These are phyloP conservation scores for Argyra leucocephala DNA, from an alignment of 2,888 invertebrate species.

Conservation along the genomic window DNA sequence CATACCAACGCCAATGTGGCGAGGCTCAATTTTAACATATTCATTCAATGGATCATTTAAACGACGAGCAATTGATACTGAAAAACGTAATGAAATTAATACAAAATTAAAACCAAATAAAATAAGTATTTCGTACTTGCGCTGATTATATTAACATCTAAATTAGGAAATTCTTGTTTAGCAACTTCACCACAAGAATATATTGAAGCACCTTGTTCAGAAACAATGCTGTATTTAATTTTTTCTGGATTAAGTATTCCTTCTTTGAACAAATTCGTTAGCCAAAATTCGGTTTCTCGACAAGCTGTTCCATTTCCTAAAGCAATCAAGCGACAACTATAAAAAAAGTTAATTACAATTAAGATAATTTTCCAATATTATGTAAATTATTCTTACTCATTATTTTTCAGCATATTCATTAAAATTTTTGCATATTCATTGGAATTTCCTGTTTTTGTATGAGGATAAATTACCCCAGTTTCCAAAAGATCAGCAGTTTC, in stretches of 20 bases:
- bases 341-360: neutral
- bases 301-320: slow-evolving; percentile 88
- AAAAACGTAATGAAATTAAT: slow-evolving; percentile 13
- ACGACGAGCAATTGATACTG: slow-evolving; percentile 73
- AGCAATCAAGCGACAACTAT: slow-evolving; percentile 69
- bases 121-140: slow-evolving; percentile 47
- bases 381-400: slow-evolving; percentile 44
- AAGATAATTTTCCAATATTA: neutral
- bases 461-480: slow-evolving; percentile 60
- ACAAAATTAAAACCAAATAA: too few relatives aligned
- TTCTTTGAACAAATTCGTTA: slow-evolving; percentile 51
- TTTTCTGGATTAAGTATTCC: slow-evolving; percentile 48
- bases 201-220: slow-evolving; percentile 84
- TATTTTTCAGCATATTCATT: slow-evolving; percentile 48
- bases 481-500: slow-evolving; percentile 60
- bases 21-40: slow-evolving; percentile 85
- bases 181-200: slow-evolving; percentile 84
- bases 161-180: slow-evolving; percentile 69
- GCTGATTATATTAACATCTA: slow-evolving; percentile 75
- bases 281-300: slow-evolving; percentile 72
- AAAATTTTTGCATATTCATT: slow-evolving; percentile 30
- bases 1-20: slow-evolving; percentile 89
- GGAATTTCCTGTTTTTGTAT: slow-evolving; percentile 40
- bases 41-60: slow-evolving; percentile 86
- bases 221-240: slow-evolving; percentile 68